Evolutionary conservation across 1,140 invertebrate species (phyloP).

Genomic region (Nilaparvata lugens): DNA sequence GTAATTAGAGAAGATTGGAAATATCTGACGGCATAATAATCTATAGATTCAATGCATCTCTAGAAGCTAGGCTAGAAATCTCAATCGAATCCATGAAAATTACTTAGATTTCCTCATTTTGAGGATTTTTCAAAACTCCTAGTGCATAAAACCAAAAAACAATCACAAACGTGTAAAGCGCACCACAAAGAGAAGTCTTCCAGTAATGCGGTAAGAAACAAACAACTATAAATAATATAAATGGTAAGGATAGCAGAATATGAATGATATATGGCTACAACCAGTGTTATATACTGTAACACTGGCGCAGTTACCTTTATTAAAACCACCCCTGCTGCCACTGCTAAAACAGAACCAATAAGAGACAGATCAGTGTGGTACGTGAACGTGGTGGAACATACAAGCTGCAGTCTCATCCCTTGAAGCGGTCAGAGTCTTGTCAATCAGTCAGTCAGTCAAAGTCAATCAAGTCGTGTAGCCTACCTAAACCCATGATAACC

Average conservation of each 20-base stretch:
- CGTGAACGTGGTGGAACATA: not conserved
- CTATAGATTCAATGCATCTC: no score
- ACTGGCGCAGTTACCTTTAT: slow-evolving; percentile 27
- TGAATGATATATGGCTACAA: not conserved
- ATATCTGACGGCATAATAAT: no score
- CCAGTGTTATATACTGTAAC: not conserved
- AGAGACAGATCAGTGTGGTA: not conserved
- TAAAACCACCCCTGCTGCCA: slow-evolving; percentile 27
- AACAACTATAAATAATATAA: slow-evolving; percentile 8
- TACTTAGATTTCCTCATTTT: no score
- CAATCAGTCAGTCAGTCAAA: no score
- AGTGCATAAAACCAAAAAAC: not conserved
- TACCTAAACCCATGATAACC: no score
- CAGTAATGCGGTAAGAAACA: not conserved
- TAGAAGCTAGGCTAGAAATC: no score
- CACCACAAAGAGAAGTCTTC: slow-evolving; percentile 10
- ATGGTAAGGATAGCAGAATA: slow-evolving; percentile 18
- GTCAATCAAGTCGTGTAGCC: no score
- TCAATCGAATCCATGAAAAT: no score
- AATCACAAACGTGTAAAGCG: not conserved
- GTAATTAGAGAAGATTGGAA: no score
- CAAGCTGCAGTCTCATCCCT: no score
- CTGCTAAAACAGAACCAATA: slow-evolving; percentile 26
- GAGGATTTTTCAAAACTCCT: no score
- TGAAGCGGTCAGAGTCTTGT: no score